These are phyloP conservation scores for Pardalotus punctatus DNA, from an alignment of 2,113 vertebrate species.

Conservation along the genomic window DNA sequence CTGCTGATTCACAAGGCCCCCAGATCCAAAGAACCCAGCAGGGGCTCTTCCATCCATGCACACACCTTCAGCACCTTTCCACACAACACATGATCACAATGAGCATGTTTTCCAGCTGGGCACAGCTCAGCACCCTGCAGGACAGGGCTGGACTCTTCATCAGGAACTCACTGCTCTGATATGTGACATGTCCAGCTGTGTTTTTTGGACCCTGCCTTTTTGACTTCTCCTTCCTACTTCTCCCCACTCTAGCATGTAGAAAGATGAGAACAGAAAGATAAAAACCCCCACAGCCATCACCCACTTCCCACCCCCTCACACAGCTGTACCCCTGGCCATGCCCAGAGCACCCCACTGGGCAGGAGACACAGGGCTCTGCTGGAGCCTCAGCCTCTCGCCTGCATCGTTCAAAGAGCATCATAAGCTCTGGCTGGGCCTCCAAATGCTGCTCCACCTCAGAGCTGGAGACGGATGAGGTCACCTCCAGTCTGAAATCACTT, in stretches of 20 bases:
- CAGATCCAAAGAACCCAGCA: neutral
- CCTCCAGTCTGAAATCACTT: slow-evolving; percentile 51
- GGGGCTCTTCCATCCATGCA: neutral
- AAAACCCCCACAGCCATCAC: neutral
- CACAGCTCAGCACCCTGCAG: neutral
- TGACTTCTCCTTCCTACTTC: neutral
- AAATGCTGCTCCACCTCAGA: slow-evolving; percentile 6
- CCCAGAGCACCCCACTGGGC: neutral
- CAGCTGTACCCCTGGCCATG: neutral
- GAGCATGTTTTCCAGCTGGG: accelerated
- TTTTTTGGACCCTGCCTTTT: neutral
- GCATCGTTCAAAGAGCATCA: neutral
- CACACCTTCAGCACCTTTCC: neutral
- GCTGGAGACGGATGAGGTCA: slow-evolving; percentile 50
- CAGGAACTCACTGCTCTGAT: neutral
- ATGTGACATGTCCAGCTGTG: neutral
- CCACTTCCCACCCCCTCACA: neutral
- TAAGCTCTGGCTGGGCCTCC: neutral
- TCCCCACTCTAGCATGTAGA: neutral
- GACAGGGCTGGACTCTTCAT: neutral
- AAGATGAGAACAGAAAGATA: neutral
- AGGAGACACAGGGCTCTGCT: neutral
- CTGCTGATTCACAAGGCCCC: neutral
- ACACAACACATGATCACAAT: neutral
- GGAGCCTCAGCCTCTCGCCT: neutral